A percentile compares a stretch with the other conserved stretches of the same genome.
Evolutionary conservation across 2,113 vertebrate genomes (phyloP).

Genomic region (Actenoides lindsayi): DNA sequence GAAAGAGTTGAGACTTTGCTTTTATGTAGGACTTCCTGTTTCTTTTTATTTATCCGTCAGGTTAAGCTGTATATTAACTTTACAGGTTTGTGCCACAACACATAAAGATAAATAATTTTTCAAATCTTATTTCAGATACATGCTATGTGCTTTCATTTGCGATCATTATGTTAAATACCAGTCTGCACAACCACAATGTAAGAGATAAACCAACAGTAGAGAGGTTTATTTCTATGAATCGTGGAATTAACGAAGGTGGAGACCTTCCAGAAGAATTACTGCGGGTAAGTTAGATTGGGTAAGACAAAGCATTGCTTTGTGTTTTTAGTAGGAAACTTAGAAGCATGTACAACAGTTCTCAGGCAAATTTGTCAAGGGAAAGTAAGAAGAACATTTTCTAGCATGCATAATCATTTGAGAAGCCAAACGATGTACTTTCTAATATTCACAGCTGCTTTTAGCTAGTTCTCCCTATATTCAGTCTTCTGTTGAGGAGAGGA

Average conservation of each 20-base stretch:
- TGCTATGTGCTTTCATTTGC: conserved; percentile 97
- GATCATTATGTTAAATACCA: conserved; percentile 98
- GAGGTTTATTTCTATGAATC: conserved; percentile 97
- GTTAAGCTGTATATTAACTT: background rate
- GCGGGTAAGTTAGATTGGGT: conserved; percentile 78
- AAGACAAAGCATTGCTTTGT: background rate
- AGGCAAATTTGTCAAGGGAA: background rate
- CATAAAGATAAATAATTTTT: background rate
- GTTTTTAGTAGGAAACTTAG: background rate
- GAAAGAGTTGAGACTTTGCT: background rate
- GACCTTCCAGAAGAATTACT: conserved; percentile 97
- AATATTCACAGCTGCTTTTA: background rate
- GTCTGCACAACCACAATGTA: conserved; percentile 97
- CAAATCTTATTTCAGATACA: conserved; percentile 83
- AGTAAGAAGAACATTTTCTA: background rate
- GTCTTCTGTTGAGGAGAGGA: background rate
- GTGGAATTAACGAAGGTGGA: conserved; percentile 96
- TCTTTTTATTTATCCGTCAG: background rate
- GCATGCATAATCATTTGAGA: background rate
- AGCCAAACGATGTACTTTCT: background rate
- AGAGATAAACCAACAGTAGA: conserved; percentile 95
- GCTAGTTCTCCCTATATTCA: background rate
- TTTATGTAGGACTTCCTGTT: background rate
- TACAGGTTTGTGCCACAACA: background rate
- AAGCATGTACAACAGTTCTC: background rate